phyloP scores from a whole-genome alignment of 2,888 invertebrate species.

The Amphipoea oculea region DNA sequence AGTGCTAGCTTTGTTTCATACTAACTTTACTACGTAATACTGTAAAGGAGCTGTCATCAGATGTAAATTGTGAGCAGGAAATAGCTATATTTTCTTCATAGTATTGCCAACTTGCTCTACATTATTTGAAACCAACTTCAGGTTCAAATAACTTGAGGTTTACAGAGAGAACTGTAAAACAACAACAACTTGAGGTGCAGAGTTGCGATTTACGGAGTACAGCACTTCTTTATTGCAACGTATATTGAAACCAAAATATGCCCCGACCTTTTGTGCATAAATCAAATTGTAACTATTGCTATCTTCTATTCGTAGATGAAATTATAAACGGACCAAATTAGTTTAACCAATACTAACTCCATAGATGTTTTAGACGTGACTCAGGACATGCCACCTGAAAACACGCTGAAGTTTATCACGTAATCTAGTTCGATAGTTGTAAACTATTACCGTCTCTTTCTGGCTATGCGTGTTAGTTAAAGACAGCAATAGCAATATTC shows the following conservation, averaged over 20 bases:
- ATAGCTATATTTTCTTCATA: slow-evolving; percentile 53
- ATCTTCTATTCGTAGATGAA: background rate
- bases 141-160: slow-evolving; percentile 38
- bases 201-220: slow-evolving; percentile 1
- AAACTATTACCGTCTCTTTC: slow-evolving; percentile 11
- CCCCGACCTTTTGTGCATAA: background rate
- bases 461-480: background rate
- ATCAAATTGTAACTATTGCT: background rate
- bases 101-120: slow-evolving; percentile 43
- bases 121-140: slow-evolving; percentile 36
- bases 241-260: slow-evolving; percentile 5
- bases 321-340: slow-evolving; percentile 3
- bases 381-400: slow-evolving; percentile 30
- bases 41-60: slow-evolving; percentile 52
- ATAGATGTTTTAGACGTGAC: slow-evolving; percentile 21
- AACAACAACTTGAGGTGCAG: too few species aligned
- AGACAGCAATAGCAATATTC: background rate
- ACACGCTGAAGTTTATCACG: slow-evolving; percentile 20
- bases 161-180: too few species aligned
- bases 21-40: slow-evolving; percentile 39
- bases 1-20: slow-evolving; percentile 40
- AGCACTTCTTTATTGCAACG: slow-evolving; percentile 1
- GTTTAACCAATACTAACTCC: slow-evolving; percentile 4
- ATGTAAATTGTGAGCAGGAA: slow-evolving; percentile 52
- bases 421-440: slow-evolving; percentile 29